Evolutionary conservation across 1,140 invertebrate species (phyloP).

Genomic region (Batillaria attramentaria): DNA sequence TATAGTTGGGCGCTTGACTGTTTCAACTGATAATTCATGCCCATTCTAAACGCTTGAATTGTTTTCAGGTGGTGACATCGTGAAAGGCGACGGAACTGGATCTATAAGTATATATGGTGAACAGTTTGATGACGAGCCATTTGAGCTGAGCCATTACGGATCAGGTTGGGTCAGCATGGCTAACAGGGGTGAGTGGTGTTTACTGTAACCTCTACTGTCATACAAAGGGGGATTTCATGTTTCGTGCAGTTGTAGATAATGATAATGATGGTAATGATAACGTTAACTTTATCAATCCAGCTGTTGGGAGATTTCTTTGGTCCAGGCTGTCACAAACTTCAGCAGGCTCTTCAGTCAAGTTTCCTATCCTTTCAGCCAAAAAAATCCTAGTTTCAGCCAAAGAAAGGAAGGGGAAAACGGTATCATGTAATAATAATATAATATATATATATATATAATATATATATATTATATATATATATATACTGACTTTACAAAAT

Average conservation of each 20-base stretch:
- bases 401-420: background rate
- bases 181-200: slow-evolving; percentile 58
- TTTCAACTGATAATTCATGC: no score
- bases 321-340: background rate
- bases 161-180: slow-evolving; percentile 77
- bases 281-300: no score
- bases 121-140: slow-evolving; percentile 66
- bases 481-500: background rate
- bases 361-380: background rate
- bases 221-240: background rate
- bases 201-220: background rate
- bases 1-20: no score
- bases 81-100: slow-evolving; percentile 74
- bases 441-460: background rate
- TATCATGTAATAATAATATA: background rate
- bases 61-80: slow-evolving; percentile 87
- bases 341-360: background rate
- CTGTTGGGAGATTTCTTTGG: background rate
- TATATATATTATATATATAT: background rate
- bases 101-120: slow-evolving; percentile 62
- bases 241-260: no score
- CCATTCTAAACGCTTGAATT: no score
- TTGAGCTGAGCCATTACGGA: slow-evolving; percentile 73
- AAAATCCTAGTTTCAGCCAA: background rate
- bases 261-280: no score